phyloP scores from a whole-genome alignment of 64 coral and sea anemone genomes.

The Stichodactyla mertensii region DNA sequence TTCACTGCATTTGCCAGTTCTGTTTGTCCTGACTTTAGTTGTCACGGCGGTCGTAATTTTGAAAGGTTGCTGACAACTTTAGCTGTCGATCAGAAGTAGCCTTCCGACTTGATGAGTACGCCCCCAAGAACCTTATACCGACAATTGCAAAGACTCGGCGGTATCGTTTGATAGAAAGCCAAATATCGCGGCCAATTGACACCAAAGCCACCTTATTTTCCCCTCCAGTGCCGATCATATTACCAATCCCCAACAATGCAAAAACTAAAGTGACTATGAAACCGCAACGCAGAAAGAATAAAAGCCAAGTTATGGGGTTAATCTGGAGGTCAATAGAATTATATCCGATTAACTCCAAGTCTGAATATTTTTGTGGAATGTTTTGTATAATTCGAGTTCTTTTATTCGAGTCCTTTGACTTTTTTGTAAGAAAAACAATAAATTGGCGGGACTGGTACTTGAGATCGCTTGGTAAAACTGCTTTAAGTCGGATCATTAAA shows the following conservation, averaged over 20 bases:
- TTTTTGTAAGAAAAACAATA: background rate
- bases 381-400: background rate
- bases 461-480: background rate
- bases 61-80: conserved; percentile 66
- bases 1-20: conserved; percentile 38
- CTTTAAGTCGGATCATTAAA: background rate
- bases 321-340: conserved; percentile 37
- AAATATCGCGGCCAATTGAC: conserved; percentile 85
- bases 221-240: conserved; percentile 50
- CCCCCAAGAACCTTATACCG: conserved; percentile 61
- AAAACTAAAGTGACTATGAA: conserved; percentile 47
- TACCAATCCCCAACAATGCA: conserved; percentile 58
- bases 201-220: conserved; percentile 64
- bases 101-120: conserved; percentile 57
- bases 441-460: background rate
- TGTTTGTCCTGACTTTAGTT: conserved; percentile 55
- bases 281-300: conserved; percentile 29
- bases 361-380: conserved; percentile 14
- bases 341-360: conserved; percentile 21
- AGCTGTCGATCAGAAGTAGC: conserved; percentile 84
- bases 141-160: conserved; percentile 73
- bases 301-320: conserved; percentile 23
- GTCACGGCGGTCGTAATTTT: conserved; percentile 71
- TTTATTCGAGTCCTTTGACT: background rate
- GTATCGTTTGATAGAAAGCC: conserved; percentile 62